These are phyloP conservation scores for Acanthacorydalis orientalis DNA, from an alignment of 2,888 invertebrate species.

Conservation along the genomic window DNA sequence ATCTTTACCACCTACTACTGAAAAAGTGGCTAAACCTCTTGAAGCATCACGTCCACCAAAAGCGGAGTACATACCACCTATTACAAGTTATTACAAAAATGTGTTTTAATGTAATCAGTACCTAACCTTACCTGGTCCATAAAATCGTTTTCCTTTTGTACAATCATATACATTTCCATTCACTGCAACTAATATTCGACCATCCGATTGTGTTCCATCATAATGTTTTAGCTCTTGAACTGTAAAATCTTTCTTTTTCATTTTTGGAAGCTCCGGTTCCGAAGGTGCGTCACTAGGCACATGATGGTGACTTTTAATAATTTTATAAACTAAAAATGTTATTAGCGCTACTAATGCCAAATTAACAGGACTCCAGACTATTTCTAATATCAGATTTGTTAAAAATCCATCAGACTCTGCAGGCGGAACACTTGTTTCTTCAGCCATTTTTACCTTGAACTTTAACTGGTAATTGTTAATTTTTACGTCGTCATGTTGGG, in stretches of 20 bases:
- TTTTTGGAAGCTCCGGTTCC: constrained; percentile 54
- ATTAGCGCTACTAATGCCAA: constrained; percentile 49
- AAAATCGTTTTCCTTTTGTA: constrained; percentile 76
- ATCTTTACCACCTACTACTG: constrained; percentile 59
- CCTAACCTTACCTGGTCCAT: constrained; percentile 68
- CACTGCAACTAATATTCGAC: constrained; percentile 78
- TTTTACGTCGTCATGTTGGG: constrained; percentile 6
- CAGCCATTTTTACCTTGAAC: constrained; percentile 18
- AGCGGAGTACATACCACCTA: constrained; percentile 85
- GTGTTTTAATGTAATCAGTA: background rate
- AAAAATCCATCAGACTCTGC: constrained; percentile 21
- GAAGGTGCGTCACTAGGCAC: constrained; percentile 22
- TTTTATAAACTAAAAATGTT: constrained; percentile 56
- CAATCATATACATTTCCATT: constrained; percentile 93
- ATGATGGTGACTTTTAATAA: constrained; percentile 38
- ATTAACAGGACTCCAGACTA: constrained; percentile 55
- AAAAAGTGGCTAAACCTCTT: constrained; percentile 85
- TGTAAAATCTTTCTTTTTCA: constrained; percentile 81
- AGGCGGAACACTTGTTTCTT: constrained; percentile 12
- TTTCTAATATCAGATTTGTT: constrained; percentile 34
- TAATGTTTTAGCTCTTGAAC: constrained; percentile 70
- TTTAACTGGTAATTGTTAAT: constrained; percentile 2
- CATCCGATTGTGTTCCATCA: constrained; percentile 75
- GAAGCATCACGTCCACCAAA: constrained; percentile 95
- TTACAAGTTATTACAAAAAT: constrained; percentile 7